Percentiles rank a stretch among this genome's conserved stretches.
Evolutionary conservation across 2,888 invertebrate genomes (phyloP).

Genomic region (Nemotelus nigrinus): DNA sequence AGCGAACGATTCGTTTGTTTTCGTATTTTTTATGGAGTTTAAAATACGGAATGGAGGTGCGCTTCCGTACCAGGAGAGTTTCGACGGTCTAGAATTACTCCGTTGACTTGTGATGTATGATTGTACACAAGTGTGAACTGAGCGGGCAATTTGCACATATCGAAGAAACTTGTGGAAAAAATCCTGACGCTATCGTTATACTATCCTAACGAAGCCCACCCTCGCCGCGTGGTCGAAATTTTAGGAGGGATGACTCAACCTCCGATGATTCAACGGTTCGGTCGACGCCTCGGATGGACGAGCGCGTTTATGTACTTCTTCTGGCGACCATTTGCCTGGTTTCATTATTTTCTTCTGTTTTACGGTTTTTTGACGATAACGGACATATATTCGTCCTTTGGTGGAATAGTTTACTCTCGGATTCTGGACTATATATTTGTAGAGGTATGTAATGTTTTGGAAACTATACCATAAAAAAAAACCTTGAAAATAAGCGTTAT

Average conservation of each 20-base stretch:
- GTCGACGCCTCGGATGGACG: background rate
- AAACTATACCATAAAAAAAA: too few relatives aligned
- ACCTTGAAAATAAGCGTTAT: too few relatives aligned
- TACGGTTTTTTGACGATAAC: background rate
- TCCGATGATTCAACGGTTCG: background rate
- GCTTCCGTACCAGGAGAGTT: background rate
- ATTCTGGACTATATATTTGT: too few relatives aligned
- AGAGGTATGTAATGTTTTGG: too few relatives aligned
- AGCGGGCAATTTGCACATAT: slow-evolving; percentile 17
- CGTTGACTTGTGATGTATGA: too few relatives aligned
- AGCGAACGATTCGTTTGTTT: too few relatives aligned
- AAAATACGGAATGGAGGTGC: slow-evolving; percentile 20
- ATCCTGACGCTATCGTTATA: background rate
- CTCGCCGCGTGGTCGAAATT: background rate
- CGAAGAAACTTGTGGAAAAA: slow-evolving; percentile 3
- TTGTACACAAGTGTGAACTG: background rate
- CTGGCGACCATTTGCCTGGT: slow-evolving; percentile 11
- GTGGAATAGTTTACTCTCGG: too few relatives aligned
- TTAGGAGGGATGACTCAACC: slow-evolving; percentile 25
- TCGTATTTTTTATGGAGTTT: background rate
- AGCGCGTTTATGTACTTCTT: background rate
- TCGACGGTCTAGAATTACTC: background rate
- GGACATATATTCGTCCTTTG: too few relatives aligned
- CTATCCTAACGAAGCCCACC: background rate
- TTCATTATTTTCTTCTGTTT: background rate